A percentile compares a stretch with the other conserved stretches of the same genome.
These are phyloP conservation scores for Cephalopachus bancanus DNA, from an alignment of 2,797 vertebrate species.

Conservation along the genomic window DNA sequence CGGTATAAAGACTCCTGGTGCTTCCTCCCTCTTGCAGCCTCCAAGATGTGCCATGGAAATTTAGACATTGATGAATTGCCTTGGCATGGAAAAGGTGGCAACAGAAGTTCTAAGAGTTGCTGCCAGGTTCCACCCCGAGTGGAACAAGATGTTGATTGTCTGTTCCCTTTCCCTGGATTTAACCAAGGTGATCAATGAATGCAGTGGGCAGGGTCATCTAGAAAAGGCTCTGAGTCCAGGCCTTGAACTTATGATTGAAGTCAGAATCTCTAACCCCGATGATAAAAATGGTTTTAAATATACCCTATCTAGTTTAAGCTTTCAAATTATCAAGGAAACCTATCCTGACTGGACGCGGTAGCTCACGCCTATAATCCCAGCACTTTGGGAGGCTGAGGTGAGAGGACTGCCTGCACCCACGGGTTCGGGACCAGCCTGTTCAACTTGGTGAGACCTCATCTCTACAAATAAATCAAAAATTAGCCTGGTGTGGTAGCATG, in stretches of 20 bases:
- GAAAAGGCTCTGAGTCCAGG: background rate
- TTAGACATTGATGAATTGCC: slow-evolving; percentile 29
- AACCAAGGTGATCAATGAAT: slow-evolving; percentile 65
- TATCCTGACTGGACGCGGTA: too few species aligned
- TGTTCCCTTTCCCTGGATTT: slow-evolving; percentile 61
- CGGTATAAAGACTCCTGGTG: background rate
- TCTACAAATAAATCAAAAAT: too few species aligned
- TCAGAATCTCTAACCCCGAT: background rate
- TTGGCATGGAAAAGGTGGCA: slow-evolving; percentile 37
- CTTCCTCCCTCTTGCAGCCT: background rate
- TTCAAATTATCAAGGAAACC: background rate
- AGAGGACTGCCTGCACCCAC: too few species aligned
- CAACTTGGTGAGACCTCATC: too few species aligned
- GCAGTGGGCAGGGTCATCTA: background rate
- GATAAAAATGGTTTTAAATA: background rate
- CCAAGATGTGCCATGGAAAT: slow-evolving; percentile 13
- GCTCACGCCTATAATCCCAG: too few species aligned
- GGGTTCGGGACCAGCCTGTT: too few species aligned
- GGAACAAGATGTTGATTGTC: slow-evolving; percentile 70
- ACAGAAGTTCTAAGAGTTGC: background rate
- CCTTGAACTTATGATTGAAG: background rate
- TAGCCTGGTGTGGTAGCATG: too few species aligned
- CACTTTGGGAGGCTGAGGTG: too few species aligned
- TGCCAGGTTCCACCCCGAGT: slow-evolving; percentile 54
- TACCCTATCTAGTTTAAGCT: background rate